Evolutionary conservation across 2,888 invertebrate genomes (phyloP).

Genomic region (Pseudococcus viburni): DNA sequence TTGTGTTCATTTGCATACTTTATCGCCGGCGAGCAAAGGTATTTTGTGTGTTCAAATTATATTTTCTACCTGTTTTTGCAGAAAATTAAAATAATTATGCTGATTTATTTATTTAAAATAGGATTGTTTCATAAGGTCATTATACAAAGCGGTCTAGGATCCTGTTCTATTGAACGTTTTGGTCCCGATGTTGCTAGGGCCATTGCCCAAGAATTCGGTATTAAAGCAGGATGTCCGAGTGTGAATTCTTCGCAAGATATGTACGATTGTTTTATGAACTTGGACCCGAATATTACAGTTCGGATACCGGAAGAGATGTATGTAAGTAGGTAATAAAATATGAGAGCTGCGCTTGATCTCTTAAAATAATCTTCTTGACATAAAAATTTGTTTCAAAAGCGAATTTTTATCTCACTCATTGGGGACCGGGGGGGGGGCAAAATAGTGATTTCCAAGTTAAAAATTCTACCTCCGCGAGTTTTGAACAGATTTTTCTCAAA

Average conservation of each 20-base stretch:
- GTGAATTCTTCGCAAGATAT: not conserved
- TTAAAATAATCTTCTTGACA: too few relatives aligned
- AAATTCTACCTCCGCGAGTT: too few relatives aligned
- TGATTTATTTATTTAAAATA: slow-evolving; percentile 70
- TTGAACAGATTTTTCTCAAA: too few relatives aligned
- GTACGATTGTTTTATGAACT: slow-evolving; percentile 36
- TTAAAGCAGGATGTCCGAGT: not conserved
- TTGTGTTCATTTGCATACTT: slow-evolving; percentile 91
- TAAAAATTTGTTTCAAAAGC: too few relatives aligned
- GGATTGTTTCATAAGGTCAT: slow-evolving; percentile 82
- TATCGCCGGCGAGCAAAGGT: slow-evolving; percentile 84
- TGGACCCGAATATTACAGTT: not conserved
- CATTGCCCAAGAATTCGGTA: not conserved
- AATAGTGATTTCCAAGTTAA: too few relatives aligned
- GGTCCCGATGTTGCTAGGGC: not conserved
- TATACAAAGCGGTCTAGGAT: slow-evolving; percentile 78
- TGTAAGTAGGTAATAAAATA: not conserved
- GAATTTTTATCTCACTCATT: too few relatives aligned
- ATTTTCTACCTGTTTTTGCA: not conserved
- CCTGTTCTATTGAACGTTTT: not conserved
- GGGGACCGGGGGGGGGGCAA: too few relatives aligned
- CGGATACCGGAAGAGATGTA: not conserved
- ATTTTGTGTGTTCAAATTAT: slow-evolving; percentile 30
- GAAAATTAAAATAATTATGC: not conserved
- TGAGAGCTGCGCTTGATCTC: too few relatives aligned